Base-by-base conservation (phyloP, 2,888 invertebrate genomes). In the Pseudococcus jackbeardsleyi region DNA sequence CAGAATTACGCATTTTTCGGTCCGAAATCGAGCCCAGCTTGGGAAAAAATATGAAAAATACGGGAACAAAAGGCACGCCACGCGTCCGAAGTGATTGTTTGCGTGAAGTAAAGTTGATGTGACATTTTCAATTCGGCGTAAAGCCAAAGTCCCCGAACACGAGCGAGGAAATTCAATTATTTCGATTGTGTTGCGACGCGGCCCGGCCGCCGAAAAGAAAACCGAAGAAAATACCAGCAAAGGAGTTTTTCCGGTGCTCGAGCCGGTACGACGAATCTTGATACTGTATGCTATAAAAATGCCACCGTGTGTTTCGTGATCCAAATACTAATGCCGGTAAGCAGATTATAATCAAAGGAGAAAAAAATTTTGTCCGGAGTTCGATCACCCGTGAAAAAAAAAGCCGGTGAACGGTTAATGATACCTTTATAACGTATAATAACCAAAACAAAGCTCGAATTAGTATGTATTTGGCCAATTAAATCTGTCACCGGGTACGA, bases 81-180 rank as follows among this genome's bases (percentile, higher is more conserved):
- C 54, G 54, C 22, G 64, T 64, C 64, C 64, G 64, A 22, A 64
- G 64, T 64, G 64, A 64, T 64, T 64, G 64, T 64, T 64, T 64
- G 64, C 19, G 22, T 64, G 64, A 64, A 64, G 22, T 64, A 64
- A 64, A 64, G 64, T 64, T 64, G 64, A 64, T 64, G 64, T 64
- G 64, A 64, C 64, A 64, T 64, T 64, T 64, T 64, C 64, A 64
- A 64, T 64, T 64, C 64, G 64, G 64, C 64, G 64, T 64, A 64
- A 64, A 64, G 64, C 64, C 64, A 64, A 64, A 64, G 64, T 64
- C 64, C 64, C 64, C 64, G 64, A 64, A 64, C 64, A 22, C 64
- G 64, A 64, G 22, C 64, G 11, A 54, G 54, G 17, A 64, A 64
- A 64, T 64, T 64, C 64, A 64, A 64, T 64, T 64, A 64, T 64